Evolutionary conservation across 2,888 invertebrate genomes (phyloP).

Genomic region (Diadegma fenestrale): DNA sequence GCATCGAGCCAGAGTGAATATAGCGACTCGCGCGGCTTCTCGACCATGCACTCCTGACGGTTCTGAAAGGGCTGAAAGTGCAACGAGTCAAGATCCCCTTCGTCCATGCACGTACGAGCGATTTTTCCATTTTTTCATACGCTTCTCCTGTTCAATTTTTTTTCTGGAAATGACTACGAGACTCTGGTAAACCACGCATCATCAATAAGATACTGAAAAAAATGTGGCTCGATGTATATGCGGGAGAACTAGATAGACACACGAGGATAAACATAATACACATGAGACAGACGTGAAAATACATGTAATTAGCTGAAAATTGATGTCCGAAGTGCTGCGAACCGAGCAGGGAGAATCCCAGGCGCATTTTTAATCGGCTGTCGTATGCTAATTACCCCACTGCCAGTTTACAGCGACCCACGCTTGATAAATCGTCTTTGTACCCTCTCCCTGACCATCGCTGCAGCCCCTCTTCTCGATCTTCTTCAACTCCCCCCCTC

Average conservation of each 20-base stretch:
- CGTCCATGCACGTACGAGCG: slow-evolving; percentile 75
- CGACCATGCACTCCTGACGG: slow-evolving; percentile 41
- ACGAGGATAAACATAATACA: slow-evolving; percentile 21
- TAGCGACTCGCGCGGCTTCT: slow-evolving; percentile 45
- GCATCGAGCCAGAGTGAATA: slow-evolving; percentile 59
- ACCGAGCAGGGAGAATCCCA: slow-evolving; percentile 69
- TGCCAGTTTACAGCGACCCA: slow-evolving; percentile 80
- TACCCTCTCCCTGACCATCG: slow-evolving; percentile 46
- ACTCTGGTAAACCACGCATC: slow-evolving; percentile 61
- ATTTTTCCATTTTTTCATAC: slow-evolving; percentile 74
- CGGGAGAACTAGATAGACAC: slow-evolving; percentile 48
- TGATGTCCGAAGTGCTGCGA: slow-evolving; percentile 78
- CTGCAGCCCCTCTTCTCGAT: slow-evolving; percentile 59
- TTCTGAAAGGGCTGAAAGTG: slow-evolving; percentile 48
- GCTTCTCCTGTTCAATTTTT: not conserved
- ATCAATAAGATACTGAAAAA: slow-evolving; percentile 34
- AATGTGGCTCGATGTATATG: slow-evolving; percentile 24
- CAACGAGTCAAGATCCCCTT: slow-evolving; percentile 63
- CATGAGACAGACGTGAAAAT: slow-evolving; percentile 80
- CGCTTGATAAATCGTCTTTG: slow-evolving; percentile 82
- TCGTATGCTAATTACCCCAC: slow-evolving; percentile 84
- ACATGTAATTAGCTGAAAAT: slow-evolving; percentile 84
- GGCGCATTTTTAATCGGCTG: slow-evolving; percentile 84
- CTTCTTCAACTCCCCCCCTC: slow-evolving; percentile 34
- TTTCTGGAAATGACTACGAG: slow-evolving; percentile 49